Evolutionary conservation across 2,113 vertebrate species (phyloP).

Genomic region (Cichladusa arquata): DNA sequence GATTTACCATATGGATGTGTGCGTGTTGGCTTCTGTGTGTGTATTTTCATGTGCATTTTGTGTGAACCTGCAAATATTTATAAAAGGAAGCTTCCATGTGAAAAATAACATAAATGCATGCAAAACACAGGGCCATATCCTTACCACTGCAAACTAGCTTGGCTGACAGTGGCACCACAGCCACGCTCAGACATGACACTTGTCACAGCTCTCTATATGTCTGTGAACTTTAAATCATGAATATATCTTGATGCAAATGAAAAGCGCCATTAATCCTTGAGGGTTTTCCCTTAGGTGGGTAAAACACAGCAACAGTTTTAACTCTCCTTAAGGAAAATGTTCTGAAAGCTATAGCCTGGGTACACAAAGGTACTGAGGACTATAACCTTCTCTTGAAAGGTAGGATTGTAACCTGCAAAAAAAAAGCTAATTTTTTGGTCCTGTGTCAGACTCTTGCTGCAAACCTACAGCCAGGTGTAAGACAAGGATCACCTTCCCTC

Average conservation of each 20-base stretch:
- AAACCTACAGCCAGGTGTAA: background rate
- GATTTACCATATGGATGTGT: background rate
- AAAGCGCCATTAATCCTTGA: background rate
- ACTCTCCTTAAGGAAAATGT: background rate
- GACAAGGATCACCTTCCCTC: background rate
- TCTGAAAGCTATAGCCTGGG: background rate
- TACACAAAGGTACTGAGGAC: background rate
- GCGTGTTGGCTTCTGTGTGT: background rate
- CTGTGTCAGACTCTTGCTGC: background rate
- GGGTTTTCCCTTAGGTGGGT: background rate
- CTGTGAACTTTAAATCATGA: slow-evolving; percentile 11
- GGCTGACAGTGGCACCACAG: background rate
- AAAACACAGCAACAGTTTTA: background rate
- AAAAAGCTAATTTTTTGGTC: background rate
- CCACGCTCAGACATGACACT: background rate
- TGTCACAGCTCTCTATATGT: background rate
- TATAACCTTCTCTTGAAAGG: background rate
- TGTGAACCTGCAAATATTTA: background rate
- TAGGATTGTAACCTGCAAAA: background rate
- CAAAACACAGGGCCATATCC: background rate
- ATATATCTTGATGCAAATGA: background rate
- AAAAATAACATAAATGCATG: background rate
- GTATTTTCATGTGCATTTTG: background rate
- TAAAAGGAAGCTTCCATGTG: background rate
- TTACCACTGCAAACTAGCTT: background rate